These are phyloP conservation scores for Jacana jacana DNA, from an alignment of 2,113 vertebrate genomes.

Conservation along the genomic window DNA sequence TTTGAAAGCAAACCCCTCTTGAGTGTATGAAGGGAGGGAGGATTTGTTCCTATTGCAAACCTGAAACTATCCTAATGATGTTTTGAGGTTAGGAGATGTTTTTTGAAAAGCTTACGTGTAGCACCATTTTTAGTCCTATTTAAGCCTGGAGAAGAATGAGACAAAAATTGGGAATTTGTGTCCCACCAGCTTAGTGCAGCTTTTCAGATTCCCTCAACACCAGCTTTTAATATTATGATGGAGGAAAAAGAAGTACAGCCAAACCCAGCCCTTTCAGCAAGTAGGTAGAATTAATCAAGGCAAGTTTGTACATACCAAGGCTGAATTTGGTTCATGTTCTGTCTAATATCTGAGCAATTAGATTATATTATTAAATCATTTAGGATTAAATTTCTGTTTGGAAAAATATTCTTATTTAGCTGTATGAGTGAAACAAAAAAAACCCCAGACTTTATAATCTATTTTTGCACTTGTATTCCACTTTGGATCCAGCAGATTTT, in stretches of 20 bases:
- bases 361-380: conserved; percentile 2
- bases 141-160: neutral
- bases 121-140: neutral
- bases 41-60: neutral
- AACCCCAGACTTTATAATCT: neutral
- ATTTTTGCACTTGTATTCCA: neutral
- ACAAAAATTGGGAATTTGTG: neutral
- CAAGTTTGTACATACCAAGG: neutral
- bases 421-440: neutral
- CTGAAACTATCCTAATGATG: neutral
- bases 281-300: conserved; percentile 8
- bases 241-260: neutral
- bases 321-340: neutral
- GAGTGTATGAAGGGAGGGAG: neutral
- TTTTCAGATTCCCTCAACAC: neutral
- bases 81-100: neutral
- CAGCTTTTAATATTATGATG: neutral
- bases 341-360: conserved; percentile 3
- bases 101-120: neutral
- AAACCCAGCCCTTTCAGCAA: conserved; percentile 10
- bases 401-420: neutral
- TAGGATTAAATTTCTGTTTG: neutral
- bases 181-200: neutral
- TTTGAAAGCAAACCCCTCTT: rapidly evolving
- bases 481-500: neutral